Conservation (phyloP, 2,113 vertebrate genomes). For the Saimiri boliviensis region DNA sequence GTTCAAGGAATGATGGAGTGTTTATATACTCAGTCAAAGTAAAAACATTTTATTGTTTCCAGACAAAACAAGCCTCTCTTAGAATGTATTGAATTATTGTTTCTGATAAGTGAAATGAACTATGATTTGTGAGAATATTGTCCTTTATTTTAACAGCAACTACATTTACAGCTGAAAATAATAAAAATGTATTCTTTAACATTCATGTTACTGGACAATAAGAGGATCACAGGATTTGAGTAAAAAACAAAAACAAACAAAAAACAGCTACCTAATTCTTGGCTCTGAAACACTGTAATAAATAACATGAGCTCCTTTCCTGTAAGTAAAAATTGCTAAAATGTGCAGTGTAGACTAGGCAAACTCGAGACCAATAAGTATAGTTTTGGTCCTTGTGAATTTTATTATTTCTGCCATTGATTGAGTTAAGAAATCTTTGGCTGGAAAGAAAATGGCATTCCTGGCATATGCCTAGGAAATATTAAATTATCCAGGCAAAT, state of each 20-base stretch:
- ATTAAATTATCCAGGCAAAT: constrained; percentile 57
- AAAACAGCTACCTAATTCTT: neutral
- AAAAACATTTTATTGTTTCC: neutral
- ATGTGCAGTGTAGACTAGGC: neutral
- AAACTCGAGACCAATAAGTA: constrained; percentile 39
- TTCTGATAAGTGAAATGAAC: neutral
- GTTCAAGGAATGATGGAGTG: neutral
- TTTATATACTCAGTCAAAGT: neutral
- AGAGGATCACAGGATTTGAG: constrained; percentile 7
- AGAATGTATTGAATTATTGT: constrained; percentile 6
- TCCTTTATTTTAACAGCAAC: constrained; percentile 17
- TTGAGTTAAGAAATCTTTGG: constrained; percentile 35
- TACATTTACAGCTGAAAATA: neutral
- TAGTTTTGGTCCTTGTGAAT: neutral
- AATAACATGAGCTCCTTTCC: neutral
- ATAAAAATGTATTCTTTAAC: constrained; percentile 12
- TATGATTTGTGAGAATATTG: constrained; percentile 4
- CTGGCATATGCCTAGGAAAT: constrained; percentile 18
- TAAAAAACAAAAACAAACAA: neutral
- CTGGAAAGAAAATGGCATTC: constrained; percentile 45
- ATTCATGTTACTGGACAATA: neutral
- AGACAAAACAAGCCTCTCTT: constrained; percentile 20
- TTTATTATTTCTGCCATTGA: constrained; percentile 43
- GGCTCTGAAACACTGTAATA: neutral
- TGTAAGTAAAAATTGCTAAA: constrained; percentile 33